Percentiles rank a stretch among this genome's conserved stretches.
These are phyloP conservation scores for Helicoverpa assulta DNA, from an alignment of 2,888 invertebrate genomes.

Conservation along the genomic window DNA sequence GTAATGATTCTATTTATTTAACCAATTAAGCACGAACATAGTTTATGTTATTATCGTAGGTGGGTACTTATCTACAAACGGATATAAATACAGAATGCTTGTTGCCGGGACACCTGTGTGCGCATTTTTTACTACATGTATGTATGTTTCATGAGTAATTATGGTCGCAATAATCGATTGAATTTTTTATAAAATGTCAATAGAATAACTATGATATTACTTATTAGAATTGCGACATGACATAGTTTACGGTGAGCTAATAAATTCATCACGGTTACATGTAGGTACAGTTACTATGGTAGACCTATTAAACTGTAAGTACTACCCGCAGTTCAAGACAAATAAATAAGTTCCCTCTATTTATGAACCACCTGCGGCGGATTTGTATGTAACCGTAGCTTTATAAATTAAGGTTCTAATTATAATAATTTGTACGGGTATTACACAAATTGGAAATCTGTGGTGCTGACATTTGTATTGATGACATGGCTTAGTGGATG, in stretches of 20 bases:
- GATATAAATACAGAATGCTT: conserved; percentile 58
- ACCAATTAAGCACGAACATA: background rate
- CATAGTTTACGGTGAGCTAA: conserved; percentile 50
- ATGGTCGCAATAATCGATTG: conserved; percentile 70
- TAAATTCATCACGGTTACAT: conserved; percentile 35
- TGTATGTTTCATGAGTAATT: conserved; percentile 81
- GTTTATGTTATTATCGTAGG: conserved; percentile 7
- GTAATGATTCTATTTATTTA: background rate
- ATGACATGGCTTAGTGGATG: conserved; percentile 43
- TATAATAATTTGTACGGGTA: conserved; percentile 12
- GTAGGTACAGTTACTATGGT: background rate
- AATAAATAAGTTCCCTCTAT: conserved; percentile 13
- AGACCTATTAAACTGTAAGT: conserved; percentile 5
- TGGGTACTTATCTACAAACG: conserved; percentile 62
- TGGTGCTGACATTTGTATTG: conserved; percentile 26
- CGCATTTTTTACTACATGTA: conserved; percentile 71
- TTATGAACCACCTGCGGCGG: conserved; percentile 40
- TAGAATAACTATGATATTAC: conserved; percentile 61
- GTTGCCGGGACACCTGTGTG: conserved; percentile 71
- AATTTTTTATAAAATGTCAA: conserved; percentile 72
- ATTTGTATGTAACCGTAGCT: conserved; percentile 10
- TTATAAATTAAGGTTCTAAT: conserved; percentile 20
- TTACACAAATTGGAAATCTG: conserved; percentile 20
- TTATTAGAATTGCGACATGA: conserved; percentile 58
- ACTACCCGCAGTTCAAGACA: conserved; percentile 6